A percentile compares a stretch with the other conserved stretches of the same genome.
Evolutionary conservation across 2,113 vertebrate genomes (phyloP).

Genomic region (Esox niger): DNA sequence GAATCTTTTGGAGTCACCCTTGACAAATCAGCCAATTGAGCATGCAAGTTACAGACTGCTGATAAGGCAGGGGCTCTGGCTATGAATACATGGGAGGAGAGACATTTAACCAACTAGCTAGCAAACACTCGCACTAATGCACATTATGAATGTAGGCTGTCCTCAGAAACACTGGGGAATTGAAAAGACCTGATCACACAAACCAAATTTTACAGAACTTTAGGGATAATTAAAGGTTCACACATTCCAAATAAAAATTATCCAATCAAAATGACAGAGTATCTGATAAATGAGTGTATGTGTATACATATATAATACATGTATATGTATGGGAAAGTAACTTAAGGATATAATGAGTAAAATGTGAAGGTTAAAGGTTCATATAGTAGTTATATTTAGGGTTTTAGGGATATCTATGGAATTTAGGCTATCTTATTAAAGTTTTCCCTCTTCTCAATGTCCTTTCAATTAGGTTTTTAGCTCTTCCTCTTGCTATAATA

Average conservation of each 20-base stretch:
- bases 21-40: conserved; percentile 77
- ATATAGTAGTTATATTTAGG: too few relatives aligned
- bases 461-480: conserved; percentile 10
- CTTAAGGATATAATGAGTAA: too few relatives aligned
- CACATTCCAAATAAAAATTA: too few relatives aligned
- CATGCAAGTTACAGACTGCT: conserved; percentile 72
- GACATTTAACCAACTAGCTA: conserved; percentile 55
- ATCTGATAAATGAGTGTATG: too few relatives aligned
- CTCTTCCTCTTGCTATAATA: background rate
- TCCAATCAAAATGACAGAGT: too few relatives aligned
- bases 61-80: conserved; percentile 66
- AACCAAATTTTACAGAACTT: too few relatives aligned
- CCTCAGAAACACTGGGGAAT: background rate
- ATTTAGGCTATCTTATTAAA: background rate
- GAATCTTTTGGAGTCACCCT: conserved; percentile 76
- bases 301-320: too few relatives aligned
- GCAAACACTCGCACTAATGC: conserved; percentile 19
- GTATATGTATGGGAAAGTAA: too few relatives aligned
- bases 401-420: background rate
- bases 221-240: too few relatives aligned
- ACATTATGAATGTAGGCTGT: conserved; percentile 32
- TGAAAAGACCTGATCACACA: conserved; percentile 25
- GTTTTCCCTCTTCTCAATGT: background rate
- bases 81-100: conserved; percentile 50
- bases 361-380: too few relatives aligned